Conservation (phyloP, 2,797 vertebrate genomes). For the Phrynocephalus guinanensis region DNA sequence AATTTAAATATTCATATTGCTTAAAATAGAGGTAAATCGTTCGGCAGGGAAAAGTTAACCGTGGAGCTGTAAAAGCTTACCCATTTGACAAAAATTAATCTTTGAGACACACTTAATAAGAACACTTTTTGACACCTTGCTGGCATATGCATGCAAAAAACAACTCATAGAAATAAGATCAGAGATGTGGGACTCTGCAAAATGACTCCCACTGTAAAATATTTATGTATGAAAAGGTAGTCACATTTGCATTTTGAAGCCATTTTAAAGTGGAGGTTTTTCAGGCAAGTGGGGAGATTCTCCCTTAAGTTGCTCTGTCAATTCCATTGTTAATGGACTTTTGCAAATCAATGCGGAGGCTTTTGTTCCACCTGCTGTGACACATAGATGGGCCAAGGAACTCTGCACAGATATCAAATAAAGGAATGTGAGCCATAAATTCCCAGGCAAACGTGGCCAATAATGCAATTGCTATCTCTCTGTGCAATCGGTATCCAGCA, state of each 20-base stretch:
- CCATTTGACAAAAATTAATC: constrained; percentile 9
- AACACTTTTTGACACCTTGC: constrained; percentile 23
- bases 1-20: constrained; percentile 26
- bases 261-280: neutral
- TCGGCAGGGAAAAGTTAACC: constrained; percentile 2
- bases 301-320: neutral
- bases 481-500: neutral
- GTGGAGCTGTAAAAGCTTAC: constrained; percentile 6
- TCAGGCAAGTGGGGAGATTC: neutral
- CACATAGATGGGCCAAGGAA: neutral
- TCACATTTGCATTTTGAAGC: neutral
- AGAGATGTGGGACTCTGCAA: neutral
- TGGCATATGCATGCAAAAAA: neutral
- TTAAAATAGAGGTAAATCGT: constrained; percentile 17
- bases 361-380: constrained; percentile 13
- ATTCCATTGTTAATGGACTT: neutral
- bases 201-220: constrained; percentile 5
- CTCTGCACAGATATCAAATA: constrained; percentile 1
- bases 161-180: constrained; percentile 11
- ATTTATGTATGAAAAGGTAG: neutral
- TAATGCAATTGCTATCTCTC: neutral
- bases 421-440: neutral
- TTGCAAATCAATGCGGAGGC: constrained; percentile 16
- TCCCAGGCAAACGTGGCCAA: neutral
- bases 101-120: constrained; percentile 1